Evolutionary conservation across 2,797 vertebrate genomes (phyloP), one percentile per base, ranked within the genome.

Genomic region (Onychomys torridus): DNA sequence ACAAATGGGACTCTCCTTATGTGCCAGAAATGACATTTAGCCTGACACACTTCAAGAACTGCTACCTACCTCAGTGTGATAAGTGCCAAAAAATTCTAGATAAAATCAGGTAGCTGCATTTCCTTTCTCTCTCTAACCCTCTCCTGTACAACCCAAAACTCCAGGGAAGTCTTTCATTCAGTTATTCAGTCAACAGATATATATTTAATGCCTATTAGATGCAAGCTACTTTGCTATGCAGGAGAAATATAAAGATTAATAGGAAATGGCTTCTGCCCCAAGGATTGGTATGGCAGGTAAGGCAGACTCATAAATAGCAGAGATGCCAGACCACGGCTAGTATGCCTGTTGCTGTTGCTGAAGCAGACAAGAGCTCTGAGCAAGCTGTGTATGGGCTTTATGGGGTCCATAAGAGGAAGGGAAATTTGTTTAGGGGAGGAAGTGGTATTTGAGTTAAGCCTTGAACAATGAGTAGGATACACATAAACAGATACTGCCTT

Each of bases 111-210:
- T 52, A 82, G 77, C 27, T 14, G 83, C 34, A 19, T n/a, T 85
- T 73, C 84, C 77, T 94, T 89, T 76, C 43, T 40, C 23, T 89
- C 90, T 94, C 49, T 85, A 88, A 92, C 17, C 49, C 86, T 63
- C 85, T 93, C 94, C 88, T 63, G 40, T 61, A 73, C 79, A 92
- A 90, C 84, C 85, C 59, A 95, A 90, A 96, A 96, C 84, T 94
- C 91, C 67, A 78, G 92, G 93, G 93, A 97, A 96, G 90, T 94
- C 57, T 94, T 96, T 95, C 49, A 90, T 93, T 96, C 85, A 92
- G 88, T 92, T 95, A 93, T 79, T 93, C 83, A 96, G 95, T 96
- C 96, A 94, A 95, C 89, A 95, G 40, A 94, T 89, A 92, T 96
- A 93, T 86, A 96, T 94, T 96, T 94, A 97, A 95, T 89, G 92